Evolutionary conservation across 2,113 vertebrate species (phyloP), one percentile per base, ranked within the genome.

Genomic region (Spea multiplicata): DNA sequence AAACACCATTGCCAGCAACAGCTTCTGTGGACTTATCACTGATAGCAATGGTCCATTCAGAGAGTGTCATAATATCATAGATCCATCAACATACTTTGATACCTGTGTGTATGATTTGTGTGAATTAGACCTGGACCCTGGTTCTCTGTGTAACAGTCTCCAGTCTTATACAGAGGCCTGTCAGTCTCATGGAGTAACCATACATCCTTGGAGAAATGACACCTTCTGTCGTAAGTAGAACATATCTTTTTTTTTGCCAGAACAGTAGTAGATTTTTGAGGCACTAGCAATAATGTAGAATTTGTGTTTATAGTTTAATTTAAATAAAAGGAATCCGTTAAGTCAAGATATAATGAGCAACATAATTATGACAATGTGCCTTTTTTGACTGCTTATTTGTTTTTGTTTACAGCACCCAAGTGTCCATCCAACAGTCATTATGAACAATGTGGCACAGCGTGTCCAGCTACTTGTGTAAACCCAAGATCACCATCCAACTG

Each of bases 331-430:
- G 6, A 10, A 6, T 53, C 50, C 1, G 50, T 53, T 53, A 30
- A 30, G 30, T 30, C 30, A 30, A 59, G 14, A 59, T 59, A 59
- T 13, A 59, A 59, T 4, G 55, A 59, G 55, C 55, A 87, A 62
- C 88, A 84, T 83, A 90, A 83, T 73, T 91, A 59, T 59, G 55
- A 59, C 55, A 59, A 13, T 59, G 9, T 52, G 9, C 9, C 66
- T 92, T 90, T 75, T 91, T 92, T 76, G 89, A 90, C 82, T 52
- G 59, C 83, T 10, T 59, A 8, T 80, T 6, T 79, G 4, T 73
- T 6, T 30, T 5, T 16, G 8, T 4, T 47, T 73, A 5, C 0
- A 90, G 89, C 84, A 6, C 0, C 84, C 3, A 0, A 1, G 0
- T 88, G 88, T 3, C 0, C 61, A 0, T 9, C 14, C n/a, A 85